Percentiles rank a stretch among this genome's conserved stretches.
These are phyloP conservation scores for Passer domesticus DNA, from an alignment of 2,113 vertebrate species.

Conservation along the genomic window DNA sequence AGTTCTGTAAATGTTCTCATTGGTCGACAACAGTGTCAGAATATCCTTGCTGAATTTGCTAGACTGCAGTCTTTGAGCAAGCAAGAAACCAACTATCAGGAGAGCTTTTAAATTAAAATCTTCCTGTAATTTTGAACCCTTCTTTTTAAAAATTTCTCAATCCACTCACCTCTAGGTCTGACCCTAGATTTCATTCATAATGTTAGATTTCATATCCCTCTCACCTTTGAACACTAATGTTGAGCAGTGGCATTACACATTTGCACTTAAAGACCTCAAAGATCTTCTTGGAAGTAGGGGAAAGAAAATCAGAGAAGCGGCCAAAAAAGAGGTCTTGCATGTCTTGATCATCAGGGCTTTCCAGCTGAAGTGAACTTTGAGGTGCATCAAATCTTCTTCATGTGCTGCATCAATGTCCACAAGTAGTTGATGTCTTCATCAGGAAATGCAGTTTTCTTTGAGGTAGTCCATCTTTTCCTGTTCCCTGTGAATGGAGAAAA, in stretches of 20 bases:
- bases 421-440: background rate
- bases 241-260: background rate
- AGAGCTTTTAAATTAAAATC: background rate
- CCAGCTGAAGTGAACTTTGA: background rate
- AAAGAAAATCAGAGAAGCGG: background rate
- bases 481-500: background rate
- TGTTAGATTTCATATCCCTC: background rate
- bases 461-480: background rate
- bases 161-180: background rate
- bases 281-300: background rate
- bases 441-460: background rate
- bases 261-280: background rate
- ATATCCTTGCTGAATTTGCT: background rate
- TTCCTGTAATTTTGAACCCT: background rate
- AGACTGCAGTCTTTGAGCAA: background rate
- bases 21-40: fast-evolving
- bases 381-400: background rate
- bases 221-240: fast-evolving
- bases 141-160: background rate
- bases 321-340: background rate
- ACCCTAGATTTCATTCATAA: background rate
- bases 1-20: background rate
- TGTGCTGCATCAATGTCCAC: background rate
- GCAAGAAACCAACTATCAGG: background rate
- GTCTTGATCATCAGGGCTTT: background rate